phyloP scores from a whole-genome alignment of 1,140 invertebrate species.

The Caerostris extrusa region DNA sequence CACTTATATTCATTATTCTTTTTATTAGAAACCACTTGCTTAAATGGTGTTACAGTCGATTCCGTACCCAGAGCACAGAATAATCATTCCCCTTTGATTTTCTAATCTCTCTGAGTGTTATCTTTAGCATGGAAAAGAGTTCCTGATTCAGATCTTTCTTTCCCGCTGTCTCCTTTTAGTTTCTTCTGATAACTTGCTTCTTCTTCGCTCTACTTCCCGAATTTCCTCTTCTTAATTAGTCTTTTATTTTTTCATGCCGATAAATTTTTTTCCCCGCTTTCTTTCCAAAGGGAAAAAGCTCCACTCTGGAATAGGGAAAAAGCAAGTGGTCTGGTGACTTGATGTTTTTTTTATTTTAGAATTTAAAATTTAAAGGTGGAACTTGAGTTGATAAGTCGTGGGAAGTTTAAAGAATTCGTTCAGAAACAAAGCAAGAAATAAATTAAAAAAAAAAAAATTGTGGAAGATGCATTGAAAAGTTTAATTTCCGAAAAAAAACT shows the following conservation, averaged over 20 bases:
- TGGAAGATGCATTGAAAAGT: no score
- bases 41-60: no score
- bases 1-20: no score
- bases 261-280: neutral
- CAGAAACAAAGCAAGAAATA: no score
- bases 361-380: neutral
- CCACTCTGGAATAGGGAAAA: neutral
- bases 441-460: no score
- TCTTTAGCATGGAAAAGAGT: neutral
- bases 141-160: slow-evolving; percentile 13
- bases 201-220: neutral
- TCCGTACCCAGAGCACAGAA: neutral
- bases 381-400: no score
- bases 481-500: no score
- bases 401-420: no score
- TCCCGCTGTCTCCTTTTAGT: neutral
- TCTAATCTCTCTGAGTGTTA: slow-evolving; percentile 6
- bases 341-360: neutral
- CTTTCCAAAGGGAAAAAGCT: neutral
- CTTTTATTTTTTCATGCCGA: slow-evolving; percentile 24
- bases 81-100: neutral
- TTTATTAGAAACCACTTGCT: no score
- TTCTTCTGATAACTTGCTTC: neutral
- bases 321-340: neutral
- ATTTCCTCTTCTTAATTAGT: slow-evolving; percentile 1